Evolutionary conservation across 2,797 vertebrate species (phyloP), one percentile per base, ranked within the genome.

Genomic region (Scolopax bukidnonensis): DNA sequence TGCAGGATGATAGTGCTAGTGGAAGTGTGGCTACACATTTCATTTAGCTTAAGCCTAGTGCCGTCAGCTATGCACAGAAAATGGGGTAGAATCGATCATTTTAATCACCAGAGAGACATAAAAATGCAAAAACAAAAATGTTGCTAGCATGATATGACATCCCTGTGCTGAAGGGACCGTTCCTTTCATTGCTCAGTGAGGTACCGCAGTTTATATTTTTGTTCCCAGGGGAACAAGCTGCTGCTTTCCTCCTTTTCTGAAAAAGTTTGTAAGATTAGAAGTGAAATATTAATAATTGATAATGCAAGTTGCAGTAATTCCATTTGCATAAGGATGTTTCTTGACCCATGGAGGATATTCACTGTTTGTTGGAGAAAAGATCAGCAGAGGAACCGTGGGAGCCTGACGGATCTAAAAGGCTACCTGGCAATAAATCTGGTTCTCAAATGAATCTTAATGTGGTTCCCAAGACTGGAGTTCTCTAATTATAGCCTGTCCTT

Each of bases 221-320:
- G 47, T 82, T 97, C 95, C 84, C 45, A 4, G 75, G 91, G 87
- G 81, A 87, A 67, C 9, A 28, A 74, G 33, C 48, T 48, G 45
- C 91, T 87, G 65, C 80, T 93, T 97, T 89, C 40, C 36, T 96
- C n/a, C 53, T 94, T 87, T 77, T 77, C 86, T 81, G 81, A 82
- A 84, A 95, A 94, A 87, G 59, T 94, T 95, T 89, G 50, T 77
- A 88, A 90, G 77, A 85, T 0, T 5, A 90, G 90, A 81, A 84
- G 71, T 56, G 20, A 61, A 93, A 82, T 84, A 80, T 95, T 95
- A 96, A 96, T 89, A 94, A 94, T 69, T 88, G 77, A 96, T 92
- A 93, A 93, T 77, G 68, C 65, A 83, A 90, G 88, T 73, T 80
- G 48, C 41, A 54, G 50, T 85, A 90, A 81, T 92, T 17, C 57